Percentiles rank a stretch among this genome's conserved stretches.
These are phyloP conservation scores for Tiliqua scincoides DNA, from an alignment of 2,113 vertebrate genomes.

Conservation along the genomic window DNA sequence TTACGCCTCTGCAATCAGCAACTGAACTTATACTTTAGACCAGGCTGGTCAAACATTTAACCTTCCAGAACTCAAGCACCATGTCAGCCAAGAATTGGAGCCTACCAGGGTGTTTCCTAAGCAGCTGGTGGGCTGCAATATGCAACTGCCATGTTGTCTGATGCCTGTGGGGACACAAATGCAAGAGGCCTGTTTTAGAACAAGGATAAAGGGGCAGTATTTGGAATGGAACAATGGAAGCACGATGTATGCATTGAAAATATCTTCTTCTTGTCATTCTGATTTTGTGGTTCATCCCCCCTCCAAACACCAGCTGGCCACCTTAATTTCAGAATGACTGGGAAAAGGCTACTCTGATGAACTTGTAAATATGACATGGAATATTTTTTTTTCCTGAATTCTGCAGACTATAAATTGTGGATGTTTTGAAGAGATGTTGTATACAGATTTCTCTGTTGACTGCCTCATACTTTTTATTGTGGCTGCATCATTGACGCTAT, in stretches of 20 bases:
- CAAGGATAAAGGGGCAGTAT: neutral
- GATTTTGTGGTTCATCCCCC: neutral
- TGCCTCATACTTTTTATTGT: conserved; percentile 49
- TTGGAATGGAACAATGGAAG: conserved; percentile 18
- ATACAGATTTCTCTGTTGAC: conserved; percentile 34
- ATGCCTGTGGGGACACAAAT: neutral
- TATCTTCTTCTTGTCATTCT: neutral
- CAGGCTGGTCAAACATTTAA: neutral
- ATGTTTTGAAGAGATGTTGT: conserved; percentile 37
- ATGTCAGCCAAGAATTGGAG: neutral
- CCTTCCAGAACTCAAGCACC: neutral
- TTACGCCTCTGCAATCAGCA: no score
- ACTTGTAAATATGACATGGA: conserved; percentile 19
- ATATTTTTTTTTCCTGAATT: conserved; percentile 16
- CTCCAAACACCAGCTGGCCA: neutral
- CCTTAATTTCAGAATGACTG: conserved; percentile 26
- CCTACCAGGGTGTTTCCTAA: neutral
- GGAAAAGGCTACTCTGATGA: neutral
- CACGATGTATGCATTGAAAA: conserved; percentile 2
- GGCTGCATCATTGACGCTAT: conserved; percentile 38
- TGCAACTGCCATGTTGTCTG: neutral
- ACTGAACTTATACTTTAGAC: conserved; percentile 4
- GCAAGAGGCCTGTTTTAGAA: neutral
- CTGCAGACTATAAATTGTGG: neutral
- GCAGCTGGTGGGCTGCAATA: neutral